phyloP scores from a whole-genome alignment of 2,888 invertebrate genomes.

The Sabatieria punctata region DNA sequence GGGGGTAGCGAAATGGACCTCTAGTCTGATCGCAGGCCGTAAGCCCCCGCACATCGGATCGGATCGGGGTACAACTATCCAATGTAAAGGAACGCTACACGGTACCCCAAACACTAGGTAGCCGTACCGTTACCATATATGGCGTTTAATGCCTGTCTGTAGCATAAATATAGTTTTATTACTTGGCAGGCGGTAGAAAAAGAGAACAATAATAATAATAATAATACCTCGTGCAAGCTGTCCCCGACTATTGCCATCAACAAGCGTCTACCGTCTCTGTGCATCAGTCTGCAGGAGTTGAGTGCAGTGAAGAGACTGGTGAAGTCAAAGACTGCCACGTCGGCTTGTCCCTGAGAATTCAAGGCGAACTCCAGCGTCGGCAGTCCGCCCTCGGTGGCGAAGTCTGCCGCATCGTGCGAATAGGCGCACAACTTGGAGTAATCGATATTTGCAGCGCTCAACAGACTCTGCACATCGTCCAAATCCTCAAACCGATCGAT shows the following conservation, averaged over 20 bases:
- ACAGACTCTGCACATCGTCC: conserved; percentile 67
- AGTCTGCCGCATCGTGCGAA: conserved; percentile 83
- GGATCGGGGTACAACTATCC: no score
- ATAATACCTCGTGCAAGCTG: conserved; percentile 75
- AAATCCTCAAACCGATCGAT: conserved; percentile 65
- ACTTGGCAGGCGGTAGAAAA: no score
- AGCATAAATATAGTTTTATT: no score
- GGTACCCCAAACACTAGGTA: no score
- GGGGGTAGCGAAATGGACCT: no score
- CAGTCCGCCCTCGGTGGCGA: conserved; percentile 47
- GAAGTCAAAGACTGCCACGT: conserved; percentile 96
- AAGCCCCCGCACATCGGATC: no score
- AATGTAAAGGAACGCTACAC: no score
- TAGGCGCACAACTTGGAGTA: conserved; percentile 70
- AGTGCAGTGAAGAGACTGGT: conserved; percentile 96
- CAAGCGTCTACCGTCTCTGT: conserved; percentile 55
- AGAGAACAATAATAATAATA: conserved; percentile 2
- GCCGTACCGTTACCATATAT: no score
- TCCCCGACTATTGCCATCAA: conserved; percentile 85
- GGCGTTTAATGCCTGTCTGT: no score
- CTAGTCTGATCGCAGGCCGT: no score
- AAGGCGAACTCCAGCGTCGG: conserved; percentile 64
- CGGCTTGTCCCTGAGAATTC: conserved; percentile 90
- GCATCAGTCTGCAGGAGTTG: conserved; percentile 70
- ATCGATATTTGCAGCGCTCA: conserved; percentile 75